Conservation (phyloP, 2,888 invertebrate species). For the Agrochola macilenta region DNA sequence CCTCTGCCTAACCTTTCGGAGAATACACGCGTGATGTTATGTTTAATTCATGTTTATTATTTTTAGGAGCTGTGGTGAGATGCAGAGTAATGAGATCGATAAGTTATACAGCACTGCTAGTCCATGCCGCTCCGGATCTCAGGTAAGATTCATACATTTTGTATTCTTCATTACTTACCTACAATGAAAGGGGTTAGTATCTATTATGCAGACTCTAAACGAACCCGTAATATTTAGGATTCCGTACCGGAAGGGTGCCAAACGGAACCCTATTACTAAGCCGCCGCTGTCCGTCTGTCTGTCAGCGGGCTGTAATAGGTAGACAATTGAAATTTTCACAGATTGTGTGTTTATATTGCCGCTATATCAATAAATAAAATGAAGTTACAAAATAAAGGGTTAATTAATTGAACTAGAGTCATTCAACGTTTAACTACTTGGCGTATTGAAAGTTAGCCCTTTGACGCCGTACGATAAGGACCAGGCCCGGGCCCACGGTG, state of each 20-base stretch:
- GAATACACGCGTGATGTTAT: neutral
- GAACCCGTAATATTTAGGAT: neutral
- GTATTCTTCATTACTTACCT: neutral
- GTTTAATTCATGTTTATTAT: neutral
- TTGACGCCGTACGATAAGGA: too few species aligned
- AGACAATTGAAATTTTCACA: too few species aligned
- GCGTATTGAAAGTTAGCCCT: too few species aligned
- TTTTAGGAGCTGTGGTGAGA: constrained; percentile 97
- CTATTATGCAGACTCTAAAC: neutral
- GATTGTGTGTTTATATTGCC: too few species aligned
- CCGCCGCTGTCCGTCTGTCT: too few species aligned
- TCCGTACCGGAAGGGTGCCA: too few species aligned
- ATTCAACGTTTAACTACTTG: too few species aligned
- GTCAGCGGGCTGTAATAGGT: neutral
- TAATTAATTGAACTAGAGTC: too few species aligned
- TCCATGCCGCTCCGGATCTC: constrained; percentile 94
- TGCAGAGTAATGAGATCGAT: constrained; percentile 91
- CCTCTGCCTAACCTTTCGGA: neutral
- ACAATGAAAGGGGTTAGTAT: neutral
- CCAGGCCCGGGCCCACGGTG: too few species aligned
- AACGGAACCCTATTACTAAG: too few species aligned
- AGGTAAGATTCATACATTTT: constrained; percentile 83
- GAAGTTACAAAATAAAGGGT: too few species aligned
- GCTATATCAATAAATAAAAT: too few species aligned
- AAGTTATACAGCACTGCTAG: constrained; percentile 90